These are phyloP conservation scores for Crioceris asparagi DNA, from an alignment of 2,888 invertebrate genomes.

Conservation along the genomic window DNA sequence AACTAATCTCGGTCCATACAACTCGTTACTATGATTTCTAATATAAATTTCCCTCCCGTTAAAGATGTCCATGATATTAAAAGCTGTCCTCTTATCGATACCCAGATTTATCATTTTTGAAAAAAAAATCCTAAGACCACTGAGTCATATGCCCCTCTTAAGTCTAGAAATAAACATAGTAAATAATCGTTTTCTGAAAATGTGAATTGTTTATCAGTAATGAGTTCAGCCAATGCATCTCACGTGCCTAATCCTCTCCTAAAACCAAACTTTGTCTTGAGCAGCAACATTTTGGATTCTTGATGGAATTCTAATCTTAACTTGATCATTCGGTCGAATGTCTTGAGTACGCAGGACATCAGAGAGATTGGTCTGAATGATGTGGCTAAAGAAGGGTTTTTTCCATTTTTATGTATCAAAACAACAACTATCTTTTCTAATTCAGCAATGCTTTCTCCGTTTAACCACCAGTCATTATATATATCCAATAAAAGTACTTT, in stretches of 20 bases:
- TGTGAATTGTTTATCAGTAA: constrained; percentile 6
- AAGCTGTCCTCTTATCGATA: neutral
- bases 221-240: constrained; percentile 5
- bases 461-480: neutral
- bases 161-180: constrained; percentile 5
- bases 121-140: neutral
- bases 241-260: constrained; percentile 3
- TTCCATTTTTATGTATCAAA: no score
- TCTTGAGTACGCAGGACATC: constrained; percentile 1
- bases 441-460: constrained; percentile 2
- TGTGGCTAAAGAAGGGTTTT: no score
- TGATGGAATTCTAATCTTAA: constrained; percentile 1
- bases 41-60: neutral
- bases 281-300: constrained; percentile 2
- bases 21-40: neutral
- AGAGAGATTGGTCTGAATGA: constrained; percentile 4
- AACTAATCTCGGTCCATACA: no score
- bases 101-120: neutral
- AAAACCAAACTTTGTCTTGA: constrained; percentile 7
- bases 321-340: constrained; percentile 5
- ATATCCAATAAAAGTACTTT: constrained; percentile 2
- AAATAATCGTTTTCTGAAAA: constrained; percentile 4
- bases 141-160: neutral
- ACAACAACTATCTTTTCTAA: constrained; percentile 4
- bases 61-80: neutral